Evolutionary conservation across 1,140 invertebrate genomes (phyloP), one percentile per base, ranked within the genome.

Genomic region (Tetramorium simillimum): DNA sequence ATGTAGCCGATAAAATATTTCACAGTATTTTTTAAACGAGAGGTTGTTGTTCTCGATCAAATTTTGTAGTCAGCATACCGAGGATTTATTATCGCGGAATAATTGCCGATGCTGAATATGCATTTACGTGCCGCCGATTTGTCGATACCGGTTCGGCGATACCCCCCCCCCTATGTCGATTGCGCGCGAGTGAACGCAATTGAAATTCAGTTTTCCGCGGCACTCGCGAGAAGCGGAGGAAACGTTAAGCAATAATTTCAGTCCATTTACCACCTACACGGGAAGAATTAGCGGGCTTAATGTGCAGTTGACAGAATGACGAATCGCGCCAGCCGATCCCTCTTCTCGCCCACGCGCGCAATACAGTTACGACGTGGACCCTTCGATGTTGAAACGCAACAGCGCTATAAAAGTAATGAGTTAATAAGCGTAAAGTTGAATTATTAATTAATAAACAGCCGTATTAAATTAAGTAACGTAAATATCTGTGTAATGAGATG

Each of bases 251-350:
- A 77, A 78, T 89, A 89, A 89, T 89, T 89, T 80, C 84, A 40
- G 82, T 76, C 24, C 46, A n/a, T 75, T 89, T 62, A 62, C 63
- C 73, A 80, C 87, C 87, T 89, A 89, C 88, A 69, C 88, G 12
- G 14, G 53, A 53, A 67, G 53, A 49, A 84, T 84, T 84, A 49
- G 69, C 75, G 85, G 69, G 76, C 69, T 70, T 46, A 58, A 70
- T n/a, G 53, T 62, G 69, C 21, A 75, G 43, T 67, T 40, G 85
- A 84, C 85, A 56, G 87, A 70, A 76, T 87, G 87, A 88, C 88
- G 65, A 78, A 87, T 87, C 86, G 49, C 53, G 82, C n/a, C 37
- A 37, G 67, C 58, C 73, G 56, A 88, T 46, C 58, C 78, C 87
- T 75, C 43, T 65, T 56, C 51, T 62, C 58, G 37, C 62, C 53